Base-by-base conservation (phyloP, 2,797 vertebrate species). In the Rhynchonycteris naso region DNA sequence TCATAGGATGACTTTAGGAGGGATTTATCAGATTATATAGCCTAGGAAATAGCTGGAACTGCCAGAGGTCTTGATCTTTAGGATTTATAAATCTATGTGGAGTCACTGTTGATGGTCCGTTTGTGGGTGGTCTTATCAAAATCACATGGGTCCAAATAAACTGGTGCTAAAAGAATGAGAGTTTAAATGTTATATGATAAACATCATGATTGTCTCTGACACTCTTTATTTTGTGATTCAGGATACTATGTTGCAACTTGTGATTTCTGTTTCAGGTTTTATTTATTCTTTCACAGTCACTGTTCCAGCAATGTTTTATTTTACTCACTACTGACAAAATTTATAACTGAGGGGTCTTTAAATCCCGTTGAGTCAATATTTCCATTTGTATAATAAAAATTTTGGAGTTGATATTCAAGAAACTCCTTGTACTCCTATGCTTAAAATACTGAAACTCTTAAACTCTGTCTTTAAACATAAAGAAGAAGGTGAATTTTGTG, bases 391-490 rank as follows among this genome's bases (percentile, higher is more conserved):
- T 63, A 94, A 66, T 30, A 75, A 83, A 63, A 83, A 69, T 65
- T 54, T 58, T 92, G 5, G 30, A 78, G 18, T 47, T 61, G 13
- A 81, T 47, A 30, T 78, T 85, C 68, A 91, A 35, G 61, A 80
- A 79, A 80, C 38, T 75, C 24, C 18, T 59, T 81, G 24, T 76
- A 28, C 7, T 35, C 94, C 47, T 76, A 38, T 79, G 7, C 75
- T 61, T 94, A 30, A 94, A 96, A 82, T 82, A 59, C 21, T 59
- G 5, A 96, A 89, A 43, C 28, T 47, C 47, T 69, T 59, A 86
- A 90, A 47, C n/a, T 83, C 22, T 58, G 38, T 54, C 50, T 91
- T 76, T 63, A 84, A 93, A 54, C 56, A 88, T 59, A 85, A 66
- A 90, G 5, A 10, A 71, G 52, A 43, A 16, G 21, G 2, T 43